Evolutionary conservation across 2,113 vertebrate species (phyloP).

Genomic region (Osmerus mordax): DNA sequence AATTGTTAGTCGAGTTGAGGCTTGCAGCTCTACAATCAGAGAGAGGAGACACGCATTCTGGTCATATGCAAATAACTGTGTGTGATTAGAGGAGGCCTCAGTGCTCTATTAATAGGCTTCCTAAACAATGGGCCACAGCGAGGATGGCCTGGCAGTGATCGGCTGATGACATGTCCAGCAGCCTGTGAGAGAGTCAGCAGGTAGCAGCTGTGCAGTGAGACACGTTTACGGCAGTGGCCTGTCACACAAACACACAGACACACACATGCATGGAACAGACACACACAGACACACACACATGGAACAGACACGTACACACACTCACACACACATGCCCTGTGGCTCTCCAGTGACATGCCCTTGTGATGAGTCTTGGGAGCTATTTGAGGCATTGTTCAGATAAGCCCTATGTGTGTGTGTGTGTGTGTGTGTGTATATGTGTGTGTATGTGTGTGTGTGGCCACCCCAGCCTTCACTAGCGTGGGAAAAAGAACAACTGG

Average conservation of each 20-base stretch:
- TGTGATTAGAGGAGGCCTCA: conserved; percentile 10
- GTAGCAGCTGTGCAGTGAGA: conserved; percentile 63
- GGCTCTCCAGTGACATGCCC: conserved; percentile 58
- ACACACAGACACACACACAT: conserved; percentile 16
- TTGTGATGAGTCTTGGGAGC: conserved; percentile 61
- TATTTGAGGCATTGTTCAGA: conserved; percentile 77
- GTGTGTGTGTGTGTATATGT: conserved; percentile 15
- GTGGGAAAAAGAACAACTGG: conserved; percentile 81
- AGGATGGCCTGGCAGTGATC: conserved; percentile 44
- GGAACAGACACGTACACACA: conserved; percentile 33
- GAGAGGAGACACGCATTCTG: neutral
- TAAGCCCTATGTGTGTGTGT: conserved; percentile 65
- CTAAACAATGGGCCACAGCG: conserved; percentile 48
- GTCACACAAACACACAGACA: neutral
- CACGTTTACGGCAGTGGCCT: conserved; percentile 44
- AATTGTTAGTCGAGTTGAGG: no score
- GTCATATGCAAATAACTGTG: neutral
- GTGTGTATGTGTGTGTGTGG: neutral
- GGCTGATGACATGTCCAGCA: conserved; percentile 53
- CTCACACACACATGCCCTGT: conserved; percentile 30
- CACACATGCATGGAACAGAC: neutral
- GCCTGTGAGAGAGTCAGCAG: conserved; percentile 39
- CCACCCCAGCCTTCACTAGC: conserved; percentile 59
- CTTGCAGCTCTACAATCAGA: neutral
- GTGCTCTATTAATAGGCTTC: conserved; percentile 49